Conservation (phyloP, 1,140 invertebrate genomes). For the Drosophila truncata region DNA sequence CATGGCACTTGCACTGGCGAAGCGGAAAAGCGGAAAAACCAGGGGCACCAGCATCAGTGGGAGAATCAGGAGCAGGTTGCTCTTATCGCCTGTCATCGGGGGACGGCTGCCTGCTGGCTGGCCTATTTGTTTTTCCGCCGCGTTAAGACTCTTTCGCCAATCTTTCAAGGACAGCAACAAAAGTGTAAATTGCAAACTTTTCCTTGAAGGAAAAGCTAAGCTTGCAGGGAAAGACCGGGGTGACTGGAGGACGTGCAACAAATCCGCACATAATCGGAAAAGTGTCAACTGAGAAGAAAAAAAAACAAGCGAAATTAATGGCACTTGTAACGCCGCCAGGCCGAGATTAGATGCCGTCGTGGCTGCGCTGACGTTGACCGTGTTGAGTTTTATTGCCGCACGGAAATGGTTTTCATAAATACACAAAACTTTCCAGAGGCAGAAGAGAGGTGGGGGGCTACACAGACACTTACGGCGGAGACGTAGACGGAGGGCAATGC, state of each 20-base stretch:
- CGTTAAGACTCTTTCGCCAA: constrained; percentile 61
- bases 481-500: constrained; percentile 58
- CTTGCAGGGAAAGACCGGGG: background rate
- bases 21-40: constrained; percentile 14
- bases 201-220: constrained; percentile 1
- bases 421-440: constrained; percentile 57
- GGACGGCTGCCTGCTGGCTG: constrained; percentile 43
- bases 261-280: constrained; percentile 82
- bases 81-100: constrained; percentile 65
- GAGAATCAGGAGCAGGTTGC: constrained; percentile 41
- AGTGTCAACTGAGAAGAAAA: constrained; percentile 65
- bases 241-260: constrained; percentile 37
- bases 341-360: constrained; percentile 68
- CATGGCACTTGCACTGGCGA: constrained; percentile 27
- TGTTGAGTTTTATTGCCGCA: constrained; percentile 77
- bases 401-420: constrained; percentile 82
- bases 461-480: constrained; percentile 40
- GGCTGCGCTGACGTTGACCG: constrained; percentile 58
- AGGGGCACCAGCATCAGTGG: background rate
- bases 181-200: constrained; percentile 79
- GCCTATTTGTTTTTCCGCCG: constrained; percentile 74
- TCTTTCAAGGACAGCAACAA: constrained; percentile 75
- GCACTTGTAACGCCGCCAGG: constrained; percentile 69
- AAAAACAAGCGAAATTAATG: constrained; percentile 78
- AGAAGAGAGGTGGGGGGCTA: background rate